Evolutionary conservation across 2,113 vertebrate species (phyloP).

Genomic region (Eublepharis macularius): DNA sequence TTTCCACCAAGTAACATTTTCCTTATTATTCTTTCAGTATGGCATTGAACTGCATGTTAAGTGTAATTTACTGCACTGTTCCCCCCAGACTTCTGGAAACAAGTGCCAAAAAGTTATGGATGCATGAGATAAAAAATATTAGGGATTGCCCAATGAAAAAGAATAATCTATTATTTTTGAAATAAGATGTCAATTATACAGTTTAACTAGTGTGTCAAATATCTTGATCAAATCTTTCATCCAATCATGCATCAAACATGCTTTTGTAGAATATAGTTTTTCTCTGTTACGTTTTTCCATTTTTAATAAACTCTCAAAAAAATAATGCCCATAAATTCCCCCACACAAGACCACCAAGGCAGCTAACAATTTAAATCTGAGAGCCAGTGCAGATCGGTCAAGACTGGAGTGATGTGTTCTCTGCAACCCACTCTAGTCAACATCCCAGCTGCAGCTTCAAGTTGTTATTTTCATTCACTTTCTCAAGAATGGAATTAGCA

Average conservation of each 20-base stretch:
- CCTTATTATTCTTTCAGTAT: neutral
- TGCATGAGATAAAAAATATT: neutral
- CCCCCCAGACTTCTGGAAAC: neutral
- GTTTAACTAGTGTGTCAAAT: neutral
- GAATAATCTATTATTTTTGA: neutral
- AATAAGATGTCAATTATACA: neutral
- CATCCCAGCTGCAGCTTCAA: too few species aligned
- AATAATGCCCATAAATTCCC: too few species aligned
- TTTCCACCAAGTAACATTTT: conserved; percentile 14
- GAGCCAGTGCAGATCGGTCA: too few species aligned
- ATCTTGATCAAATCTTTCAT: neutral
- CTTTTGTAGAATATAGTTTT: neutral
- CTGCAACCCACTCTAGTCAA: too few species aligned
- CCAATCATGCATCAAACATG: neutral
- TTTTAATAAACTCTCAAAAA: neutral
- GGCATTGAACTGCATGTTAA: neutral
- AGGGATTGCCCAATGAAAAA: neutral
- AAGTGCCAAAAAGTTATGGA: neutral
- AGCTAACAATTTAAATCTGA: too few species aligned
- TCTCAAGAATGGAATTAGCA: too few species aligned
- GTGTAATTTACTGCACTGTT: neutral
- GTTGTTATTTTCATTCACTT: too few species aligned
- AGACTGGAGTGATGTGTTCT: too few species aligned
- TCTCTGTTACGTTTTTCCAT: neutral
- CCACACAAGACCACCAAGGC: too few species aligned